A percentile compares a stretch with the other conserved stretches of the same genome.
Evolutionary conservation across 1,140 invertebrate species (phyloP).

Genomic region (Zaprionus capensis): DNA sequence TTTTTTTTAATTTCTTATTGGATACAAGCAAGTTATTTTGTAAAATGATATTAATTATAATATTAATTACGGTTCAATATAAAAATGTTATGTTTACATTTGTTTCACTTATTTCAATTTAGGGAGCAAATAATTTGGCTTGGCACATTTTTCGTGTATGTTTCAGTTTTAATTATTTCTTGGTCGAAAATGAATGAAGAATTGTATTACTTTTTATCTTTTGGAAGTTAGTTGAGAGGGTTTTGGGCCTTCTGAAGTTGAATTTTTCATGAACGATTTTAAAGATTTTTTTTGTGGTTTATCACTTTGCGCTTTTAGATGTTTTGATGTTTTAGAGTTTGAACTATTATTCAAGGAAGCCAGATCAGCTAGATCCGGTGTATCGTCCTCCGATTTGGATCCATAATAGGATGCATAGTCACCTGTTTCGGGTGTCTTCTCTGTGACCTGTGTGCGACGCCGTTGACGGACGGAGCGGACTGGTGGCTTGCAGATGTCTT

Average conservation of each 20-base stretch:
- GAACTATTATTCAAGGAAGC: background rate
- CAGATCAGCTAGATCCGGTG: background rate
- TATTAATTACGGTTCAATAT: too few species aligned
- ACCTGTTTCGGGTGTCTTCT: background rate
- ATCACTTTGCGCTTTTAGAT: background rate
- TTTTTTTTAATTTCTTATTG: too few species aligned
- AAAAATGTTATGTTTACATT: background rate
- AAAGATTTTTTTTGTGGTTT: background rate
- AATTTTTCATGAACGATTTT: background rate
- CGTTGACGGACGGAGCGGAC: background rate
- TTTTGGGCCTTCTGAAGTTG: background rate
- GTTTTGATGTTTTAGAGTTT: background rate
- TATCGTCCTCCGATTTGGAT: background rate
- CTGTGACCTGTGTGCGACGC: background rate
- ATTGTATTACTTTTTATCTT: background rate
- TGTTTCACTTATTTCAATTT: background rate
- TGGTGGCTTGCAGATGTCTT: constrained; percentile 84
- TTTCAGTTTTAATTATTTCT: background rate
- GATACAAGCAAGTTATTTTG: too few species aligned
- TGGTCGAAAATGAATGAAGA: background rate
- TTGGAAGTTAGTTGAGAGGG: background rate
- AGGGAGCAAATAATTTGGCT: too few species aligned
- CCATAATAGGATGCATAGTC: background rate
- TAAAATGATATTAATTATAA: too few species aligned
- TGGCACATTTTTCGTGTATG: too few species aligned